Evolutionary conservation across 2,888 invertebrate species (phyloP).

Genomic region (Amblyteles armatorius): DNA sequence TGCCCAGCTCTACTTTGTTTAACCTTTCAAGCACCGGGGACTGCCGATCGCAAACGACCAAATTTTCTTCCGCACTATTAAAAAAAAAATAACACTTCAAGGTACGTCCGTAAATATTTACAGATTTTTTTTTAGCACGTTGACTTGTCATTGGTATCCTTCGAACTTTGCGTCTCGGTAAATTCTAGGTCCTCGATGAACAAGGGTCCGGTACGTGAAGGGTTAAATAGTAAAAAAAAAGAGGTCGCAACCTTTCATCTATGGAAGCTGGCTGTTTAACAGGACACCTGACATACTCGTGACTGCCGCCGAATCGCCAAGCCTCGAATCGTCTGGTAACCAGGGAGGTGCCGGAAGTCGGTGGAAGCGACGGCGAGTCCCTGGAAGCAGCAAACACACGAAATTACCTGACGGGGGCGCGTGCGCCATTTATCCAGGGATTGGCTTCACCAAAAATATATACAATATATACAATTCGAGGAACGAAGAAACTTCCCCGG

Average conservation of each 20-base stretch:
- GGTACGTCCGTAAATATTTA: not conserved
- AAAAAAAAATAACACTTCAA: too few species aligned
- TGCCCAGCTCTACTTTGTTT: too few species aligned
- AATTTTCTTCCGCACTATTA: too few species aligned
- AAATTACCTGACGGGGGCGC: constrained; percentile 59
- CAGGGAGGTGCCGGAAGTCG: constrained; percentile 73
- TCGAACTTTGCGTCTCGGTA: too few species aligned
- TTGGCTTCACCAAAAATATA: constrained; percentile 21
- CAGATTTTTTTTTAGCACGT: not conserved
- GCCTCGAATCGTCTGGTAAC: constrained; percentile 79
- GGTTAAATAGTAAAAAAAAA: not conserved
- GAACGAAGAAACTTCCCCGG: not conserved
- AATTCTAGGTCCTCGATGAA: too few species aligned
- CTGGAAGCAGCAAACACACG: constrained; percentile 54
- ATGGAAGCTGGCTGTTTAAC: constrained; percentile 81
- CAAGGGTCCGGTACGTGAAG: too few species aligned
- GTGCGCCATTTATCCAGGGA: constrained; percentile 35
- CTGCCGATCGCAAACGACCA: too few species aligned
- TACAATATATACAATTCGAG: constrained; percentile 55
- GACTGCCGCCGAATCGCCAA: constrained; percentile 80
- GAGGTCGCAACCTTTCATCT: constrained; percentile 80
- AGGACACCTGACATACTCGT: constrained; percentile 82
- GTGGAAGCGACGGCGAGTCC: constrained; percentile 57
- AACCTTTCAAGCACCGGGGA: too few species aligned
- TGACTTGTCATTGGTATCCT: too few species aligned